These are phyloP conservation scores for Phthorimaea operculella DNA, from an alignment of 1,140 invertebrate species.

Conservation along the genomic window DNA sequence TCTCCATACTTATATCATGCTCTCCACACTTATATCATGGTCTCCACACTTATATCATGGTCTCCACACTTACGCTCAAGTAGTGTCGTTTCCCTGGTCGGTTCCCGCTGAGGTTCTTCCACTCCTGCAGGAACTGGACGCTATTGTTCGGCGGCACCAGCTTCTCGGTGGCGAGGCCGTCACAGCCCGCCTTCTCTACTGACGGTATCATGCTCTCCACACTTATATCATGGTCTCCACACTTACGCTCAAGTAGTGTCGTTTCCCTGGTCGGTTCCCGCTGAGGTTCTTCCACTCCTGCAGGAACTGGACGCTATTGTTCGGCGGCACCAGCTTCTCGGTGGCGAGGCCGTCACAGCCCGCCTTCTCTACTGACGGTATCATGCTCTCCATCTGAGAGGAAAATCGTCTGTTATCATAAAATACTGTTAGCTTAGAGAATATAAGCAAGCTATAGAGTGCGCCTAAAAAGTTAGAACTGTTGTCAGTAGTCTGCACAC, in stretches of 20 bases:
- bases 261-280: slow-evolving; percentile 31
- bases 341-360: slow-evolving; percentile 18
- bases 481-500: no score
- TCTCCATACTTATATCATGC: no score
- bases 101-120: slow-evolving; percentile 58
- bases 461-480: no score
- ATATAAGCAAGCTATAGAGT: no score
- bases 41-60: no score
- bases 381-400: not conserved
- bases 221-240: no score
- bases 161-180: slow-evolving; percentile 20
- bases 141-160: slow-evolving; percentile 67
- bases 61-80: slow-evolving; percentile 49
- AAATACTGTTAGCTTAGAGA: no score
- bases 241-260: slow-evolving; percentile 58
- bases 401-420: no score
- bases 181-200: slow-evolving; percentile 21
- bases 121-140: slow-evolving; percentile 70
- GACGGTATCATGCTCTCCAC: slow-evolving; percentile 17
- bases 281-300: slow-evolving; percentile 65
- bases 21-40: no score
- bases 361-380: slow-evolving; percentile 23
- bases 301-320: slow-evolving; percentile 70
- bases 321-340: slow-evolving; percentile 29
- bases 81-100: slow-evolving; percentile 39